Percentiles rank a stretch among this genome's conserved stretches.
Conservation (phyloP, 2,113 vertebrate genomes). For the Meles meles region DNA sequence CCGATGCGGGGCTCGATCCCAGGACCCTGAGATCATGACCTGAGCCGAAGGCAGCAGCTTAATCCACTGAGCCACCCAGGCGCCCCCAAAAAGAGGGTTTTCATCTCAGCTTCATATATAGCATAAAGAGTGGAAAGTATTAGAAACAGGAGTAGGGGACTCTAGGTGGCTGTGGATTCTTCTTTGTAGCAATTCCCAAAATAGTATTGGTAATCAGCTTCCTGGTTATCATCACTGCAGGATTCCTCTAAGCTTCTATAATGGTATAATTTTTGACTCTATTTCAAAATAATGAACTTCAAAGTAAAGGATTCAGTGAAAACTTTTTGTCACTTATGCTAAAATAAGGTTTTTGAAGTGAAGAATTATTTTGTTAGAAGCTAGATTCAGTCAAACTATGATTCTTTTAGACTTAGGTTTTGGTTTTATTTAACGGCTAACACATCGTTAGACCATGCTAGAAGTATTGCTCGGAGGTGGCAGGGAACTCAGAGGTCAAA, state of each 20-base stretch:
- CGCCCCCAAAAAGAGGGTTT: neutral
- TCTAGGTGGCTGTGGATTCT: neutral
- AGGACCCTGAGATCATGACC: too few relatives aligned
- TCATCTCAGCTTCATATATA: neutral
- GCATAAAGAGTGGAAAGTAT: neutral
- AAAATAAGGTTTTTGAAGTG: conserved; percentile 7
- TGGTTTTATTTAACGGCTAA: neutral
- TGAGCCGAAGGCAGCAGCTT: too few relatives aligned
- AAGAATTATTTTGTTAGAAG: neutral
- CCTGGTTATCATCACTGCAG: neutral
- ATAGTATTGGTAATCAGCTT: neutral
- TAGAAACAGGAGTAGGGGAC: neutral
- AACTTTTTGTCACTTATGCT: neutral
- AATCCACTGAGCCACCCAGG: too few relatives aligned
- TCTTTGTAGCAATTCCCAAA: conserved; percentile 6
- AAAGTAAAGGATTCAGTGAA: neutral
- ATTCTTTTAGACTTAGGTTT: neutral
- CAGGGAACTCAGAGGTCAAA: neutral
- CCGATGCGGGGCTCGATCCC: too few relatives aligned
- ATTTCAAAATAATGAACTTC: conserved; percentile 21
- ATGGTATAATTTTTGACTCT: neutral
- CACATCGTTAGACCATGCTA: neutral
- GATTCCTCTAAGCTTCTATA: neutral
- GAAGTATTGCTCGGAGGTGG: neutral
- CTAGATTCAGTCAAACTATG: neutral